These are phyloP conservation scores for Graptemys geographica DNA, from an alignment of 2,797 vertebrate species.

Conservation along the genomic window DNA sequence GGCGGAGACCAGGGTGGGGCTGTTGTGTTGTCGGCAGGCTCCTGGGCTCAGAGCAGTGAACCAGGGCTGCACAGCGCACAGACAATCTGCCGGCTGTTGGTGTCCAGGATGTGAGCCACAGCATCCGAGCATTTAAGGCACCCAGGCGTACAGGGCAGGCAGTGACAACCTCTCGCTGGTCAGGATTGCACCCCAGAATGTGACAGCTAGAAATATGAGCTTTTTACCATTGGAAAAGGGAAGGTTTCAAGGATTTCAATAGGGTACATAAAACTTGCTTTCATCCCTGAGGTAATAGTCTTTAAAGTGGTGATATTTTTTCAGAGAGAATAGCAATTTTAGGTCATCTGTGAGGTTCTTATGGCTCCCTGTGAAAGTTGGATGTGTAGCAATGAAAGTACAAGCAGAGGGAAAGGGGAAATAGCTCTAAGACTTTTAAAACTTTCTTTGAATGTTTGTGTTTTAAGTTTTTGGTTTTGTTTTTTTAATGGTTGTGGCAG, in stretches of 20 bases:
- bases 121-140: too few relatives aligned
- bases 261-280: background rate
- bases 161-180: too few relatives aligned
- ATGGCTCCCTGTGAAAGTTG: background rate
- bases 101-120: too few relatives aligned
- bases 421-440: accelerated
- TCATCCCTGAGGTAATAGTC: background rate
- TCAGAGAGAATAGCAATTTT: background rate
- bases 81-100: too few relatives aligned
- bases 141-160: too few relatives aligned
- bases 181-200: too few relatives aligned
- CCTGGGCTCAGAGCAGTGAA: too few relatives aligned
- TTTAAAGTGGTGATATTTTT: background rate
- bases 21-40: too few relatives aligned
- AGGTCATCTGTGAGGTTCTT: background rate
- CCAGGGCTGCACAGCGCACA: too few relatives aligned
- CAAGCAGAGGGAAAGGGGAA: background rate
- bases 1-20: too few relatives aligned
- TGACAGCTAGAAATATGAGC: background rate
- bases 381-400: too few relatives aligned
- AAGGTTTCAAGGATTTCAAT: background rate
- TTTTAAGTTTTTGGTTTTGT: background rate
- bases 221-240: background rate
- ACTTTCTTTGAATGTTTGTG: background rate
- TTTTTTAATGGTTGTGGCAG: background rate